Evolutionary conservation across 2,888 invertebrate species (phyloP).

Genomic region (Caenorhabditis virilis): DNA sequence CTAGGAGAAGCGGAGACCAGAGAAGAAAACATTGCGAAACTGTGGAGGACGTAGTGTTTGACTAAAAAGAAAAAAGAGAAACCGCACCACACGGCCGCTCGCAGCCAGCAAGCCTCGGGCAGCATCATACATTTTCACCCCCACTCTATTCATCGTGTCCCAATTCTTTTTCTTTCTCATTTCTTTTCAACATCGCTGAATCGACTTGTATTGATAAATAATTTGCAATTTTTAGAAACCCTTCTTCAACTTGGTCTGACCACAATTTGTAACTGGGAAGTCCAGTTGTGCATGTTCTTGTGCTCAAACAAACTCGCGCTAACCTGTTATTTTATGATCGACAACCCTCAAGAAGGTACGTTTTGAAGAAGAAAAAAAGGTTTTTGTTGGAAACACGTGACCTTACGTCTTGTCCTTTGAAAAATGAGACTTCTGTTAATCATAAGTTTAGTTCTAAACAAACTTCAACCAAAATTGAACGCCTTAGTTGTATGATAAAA

Average conservation of each 20-base stretch:
- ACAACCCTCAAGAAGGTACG: constrained; percentile 66
- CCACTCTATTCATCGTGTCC: neutral
- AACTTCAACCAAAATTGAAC: too few relatives aligned
- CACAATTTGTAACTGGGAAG: constrained; percentile 36
- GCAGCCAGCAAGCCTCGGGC: constrained; percentile 28
- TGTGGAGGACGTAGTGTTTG: neutral
- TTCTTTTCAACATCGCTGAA: constrained; percentile 1
- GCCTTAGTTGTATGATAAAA: too few relatives aligned
- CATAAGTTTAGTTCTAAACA: too few relatives aligned
- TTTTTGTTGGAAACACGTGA: neutral
- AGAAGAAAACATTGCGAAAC: neutral
- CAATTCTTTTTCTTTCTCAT: neutral
- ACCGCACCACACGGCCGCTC: constrained; percentile 29
- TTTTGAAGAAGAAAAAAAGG: neutral
- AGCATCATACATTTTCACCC: constrained; percentile 12
- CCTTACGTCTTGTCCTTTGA: neutral
- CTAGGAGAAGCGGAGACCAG: neutral
- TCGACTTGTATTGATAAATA: constrained; percentile 18
- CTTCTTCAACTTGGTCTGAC: constrained; percentile 38
- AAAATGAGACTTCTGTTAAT: too few relatives aligned
- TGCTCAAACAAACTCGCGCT: constrained; percentile 50
- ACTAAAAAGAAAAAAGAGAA: constrained; percentile 7
- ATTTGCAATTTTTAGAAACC: constrained; percentile 32
- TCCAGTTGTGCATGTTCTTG: constrained; percentile 56
- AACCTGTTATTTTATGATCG: constrained; percentile 63